Base-by-base conservation (phyloP, 2,888 invertebrate species). In the Papilio protenor region DNA sequence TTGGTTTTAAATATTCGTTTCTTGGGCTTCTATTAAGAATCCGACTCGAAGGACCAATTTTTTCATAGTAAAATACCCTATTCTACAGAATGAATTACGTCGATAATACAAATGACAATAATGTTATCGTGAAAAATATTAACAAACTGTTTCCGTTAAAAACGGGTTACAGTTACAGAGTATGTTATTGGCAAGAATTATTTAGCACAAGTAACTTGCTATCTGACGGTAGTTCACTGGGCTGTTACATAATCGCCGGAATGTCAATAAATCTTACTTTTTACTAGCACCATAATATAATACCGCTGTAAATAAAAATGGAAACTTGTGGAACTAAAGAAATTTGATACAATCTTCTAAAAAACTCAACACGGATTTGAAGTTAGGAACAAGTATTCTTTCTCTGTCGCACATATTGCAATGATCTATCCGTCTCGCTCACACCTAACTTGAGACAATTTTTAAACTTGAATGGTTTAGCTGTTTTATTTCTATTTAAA, bases 241-340 rank as follows among this genome's bases (percentile, higher is more conserved):
- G 14, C 23, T 61, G 14, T 27, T 61, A 16, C n/a, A n/a, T n/a
- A 16, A 12, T 57, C 21, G 27, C 27, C 45, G 77, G 74, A 77
- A 77, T 77, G 74, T 77, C n/a, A 1, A 57, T 61, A 73, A n/a
- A 10, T 47, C 77, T 77, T 77, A 75, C 77, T 71, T 55, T 71
- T 77, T 71, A 77, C 71, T 77, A 77, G 77, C 77, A 77, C 77
- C 77, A 77, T 64, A 70, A 66, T 71, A 66, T 71, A 61, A 74
- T 77, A 77, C 61, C 77, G 74, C 33, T 47, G 57, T 69, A 49
- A 72, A 21, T 69, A 45, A 77, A 73, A 23, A 33, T 10, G 18
- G 18, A 57, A 57, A n/a, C n/a, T 12, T 33, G 61, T 16, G 14
- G 33, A 64, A 64, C 18, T 64, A 64, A 64, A 64, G 18, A 18